Evolutionary conservation across 2,113 vertebrate genomes (phyloP).

Genomic region (Chelonoidis abingdonii): DNA sequence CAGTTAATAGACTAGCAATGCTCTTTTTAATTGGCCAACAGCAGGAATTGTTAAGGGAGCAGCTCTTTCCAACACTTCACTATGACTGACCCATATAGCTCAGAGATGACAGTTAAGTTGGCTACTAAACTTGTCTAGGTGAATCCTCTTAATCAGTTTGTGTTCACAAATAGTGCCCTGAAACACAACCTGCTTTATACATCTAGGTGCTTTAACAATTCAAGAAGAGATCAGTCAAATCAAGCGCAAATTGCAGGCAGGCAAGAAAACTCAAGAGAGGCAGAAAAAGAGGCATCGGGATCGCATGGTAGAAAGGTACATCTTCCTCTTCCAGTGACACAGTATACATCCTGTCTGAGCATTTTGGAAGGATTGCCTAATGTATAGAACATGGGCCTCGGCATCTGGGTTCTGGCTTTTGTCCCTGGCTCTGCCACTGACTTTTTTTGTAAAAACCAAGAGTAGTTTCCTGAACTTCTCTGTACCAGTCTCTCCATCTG

Average conservation of each 20-base stretch:
- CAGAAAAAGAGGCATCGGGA: conserved; percentile 87
- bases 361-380: too few species aligned
- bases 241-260: conserved; percentile 78
- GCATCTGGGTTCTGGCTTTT: accelerated
- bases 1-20: accelerated
- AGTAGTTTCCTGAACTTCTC: neutral
- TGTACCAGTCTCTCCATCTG: neutral
- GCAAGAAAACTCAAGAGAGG: conserved; percentile 79
- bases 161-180: neutral
- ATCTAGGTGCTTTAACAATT: conserved; percentile 56
- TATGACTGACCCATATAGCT: too few species aligned
- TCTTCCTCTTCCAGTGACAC: neutral
- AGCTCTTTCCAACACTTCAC: neutral
- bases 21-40: accelerated
- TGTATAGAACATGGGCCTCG: accelerated
- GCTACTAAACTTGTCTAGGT: neutral
- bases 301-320: conserved; percentile 92
- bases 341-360: neutral
- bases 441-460: neutral
- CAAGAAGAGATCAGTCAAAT: conserved; percentile 82
- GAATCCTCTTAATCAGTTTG: neutral
- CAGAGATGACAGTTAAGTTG: neutral
- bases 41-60: neutral
- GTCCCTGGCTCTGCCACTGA: neutral
- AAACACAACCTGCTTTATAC: neutral